Percentiles rank a stretch among this genome's conserved stretches.
Evolutionary conservation across 2,797 vertebrate species (phyloP).

Genomic region (Sebastiscus albofasciatus): DNA sequence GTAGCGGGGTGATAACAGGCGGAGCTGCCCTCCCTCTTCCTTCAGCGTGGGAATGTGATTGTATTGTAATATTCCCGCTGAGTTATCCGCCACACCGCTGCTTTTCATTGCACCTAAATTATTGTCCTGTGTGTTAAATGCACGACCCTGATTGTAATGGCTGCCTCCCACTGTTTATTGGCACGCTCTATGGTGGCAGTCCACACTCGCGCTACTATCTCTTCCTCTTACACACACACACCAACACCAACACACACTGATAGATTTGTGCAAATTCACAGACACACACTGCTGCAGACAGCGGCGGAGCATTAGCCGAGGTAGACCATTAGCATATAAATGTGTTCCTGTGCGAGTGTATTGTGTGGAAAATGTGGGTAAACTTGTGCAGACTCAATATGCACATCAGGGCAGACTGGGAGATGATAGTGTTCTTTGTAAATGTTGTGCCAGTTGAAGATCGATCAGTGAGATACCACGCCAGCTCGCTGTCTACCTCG

Average conservation of each 20-base stretch:
- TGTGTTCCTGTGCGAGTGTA: slow-evolving; percentile 42
- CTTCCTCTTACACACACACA: neutral
- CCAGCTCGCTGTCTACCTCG: neutral
- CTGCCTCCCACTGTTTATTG: slow-evolving; percentile 38
- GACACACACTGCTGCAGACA: slow-evolving; percentile 23
- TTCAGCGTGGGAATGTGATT: slow-evolving; percentile 21
- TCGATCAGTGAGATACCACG: slow-evolving; percentile 20
- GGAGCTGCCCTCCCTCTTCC: neutral
- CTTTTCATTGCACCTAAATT: slow-evolving; percentile 46
- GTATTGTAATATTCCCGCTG: slow-evolving; percentile 34
- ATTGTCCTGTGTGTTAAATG: slow-evolving; percentile 49
- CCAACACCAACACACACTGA: slow-evolving; percentile 8
- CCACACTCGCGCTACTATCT: slow-evolving; percentile 15
- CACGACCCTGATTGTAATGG: slow-evolving; percentile 52
- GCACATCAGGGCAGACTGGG: slow-evolving; percentile 30
- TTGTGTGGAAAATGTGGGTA: slow-evolving; percentile 3
- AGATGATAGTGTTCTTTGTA: slow-evolving; percentile 47
- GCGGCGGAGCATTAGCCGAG: slow-evolving; percentile 29
- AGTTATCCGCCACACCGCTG: slow-evolving; percentile 19
- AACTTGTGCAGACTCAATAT: slow-evolving; percentile 35
- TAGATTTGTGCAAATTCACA: slow-evolving; percentile 28
- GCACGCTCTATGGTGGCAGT: neutral
- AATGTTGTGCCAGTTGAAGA: slow-evolving; percentile 36
- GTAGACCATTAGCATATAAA: slow-evolving; percentile 62
- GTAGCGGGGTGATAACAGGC: neutral